These are phyloP conservation scores for Dolichomitus sp. DNA, from an alignment of 2,888 invertebrate genomes.

Conservation along the genomic window DNA sequence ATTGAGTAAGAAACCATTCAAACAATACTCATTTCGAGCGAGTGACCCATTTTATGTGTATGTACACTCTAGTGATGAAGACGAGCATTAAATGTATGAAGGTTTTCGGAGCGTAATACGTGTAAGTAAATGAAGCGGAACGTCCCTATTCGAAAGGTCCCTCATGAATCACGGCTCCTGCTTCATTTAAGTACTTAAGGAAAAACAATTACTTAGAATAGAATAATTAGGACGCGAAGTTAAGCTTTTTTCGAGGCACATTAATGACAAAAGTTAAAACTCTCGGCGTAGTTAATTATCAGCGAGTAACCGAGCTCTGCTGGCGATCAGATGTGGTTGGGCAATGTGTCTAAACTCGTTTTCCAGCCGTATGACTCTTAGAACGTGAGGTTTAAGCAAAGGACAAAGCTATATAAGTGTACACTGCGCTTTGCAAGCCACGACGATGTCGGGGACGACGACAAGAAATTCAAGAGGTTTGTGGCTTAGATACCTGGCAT, in stretches of 20 bases:
- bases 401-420: slow-evolving; percentile 20
- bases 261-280: neutral
- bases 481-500: slow-evolving; percentile 54
- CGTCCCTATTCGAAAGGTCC: too few species aligned
- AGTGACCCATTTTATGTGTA: too few species aligned
- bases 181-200: too few species aligned
- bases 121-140: too few species aligned
- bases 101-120: too few species aligned
- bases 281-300: neutral
- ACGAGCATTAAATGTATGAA: too few species aligned
- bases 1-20: too few species aligned
- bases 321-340: neutral
- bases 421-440: slow-evolving; percentile 21
- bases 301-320: neutral
- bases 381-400: slow-evolving; percentile 1
- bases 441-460: slow-evolving; percentile 48
- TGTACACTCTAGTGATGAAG: too few species aligned
- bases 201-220: too few species aligned
- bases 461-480: slow-evolving; percentile 66
- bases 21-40: too few species aligned
- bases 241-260: neutral
- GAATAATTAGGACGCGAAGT: too few species aligned
- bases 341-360: slow-evolving; percentile 16
- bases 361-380: slow-evolving; percentile 14
- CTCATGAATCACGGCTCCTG: too few species aligned